These are phyloP conservation scores for Hypolimnas misippus DNA, from an alignment of 2,888 invertebrate genomes.

Conservation along the genomic window DNA sequence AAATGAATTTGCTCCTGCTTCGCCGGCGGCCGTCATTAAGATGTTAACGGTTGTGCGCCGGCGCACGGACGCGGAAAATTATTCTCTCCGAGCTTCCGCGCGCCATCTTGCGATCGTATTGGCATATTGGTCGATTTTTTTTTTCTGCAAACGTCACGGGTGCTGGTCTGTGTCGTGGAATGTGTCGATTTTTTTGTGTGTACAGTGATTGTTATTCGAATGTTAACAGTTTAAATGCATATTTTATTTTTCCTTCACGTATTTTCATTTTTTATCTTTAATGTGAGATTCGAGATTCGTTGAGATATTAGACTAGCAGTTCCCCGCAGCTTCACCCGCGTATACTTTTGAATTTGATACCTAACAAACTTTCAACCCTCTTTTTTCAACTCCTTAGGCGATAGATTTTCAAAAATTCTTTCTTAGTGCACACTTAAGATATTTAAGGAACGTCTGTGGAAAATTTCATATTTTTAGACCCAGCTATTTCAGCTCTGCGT, in stretches of 20 bases:
- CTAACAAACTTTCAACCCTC: too few species aligned
- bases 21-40: constrained; percentile 45
- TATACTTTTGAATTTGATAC: too few species aligned
- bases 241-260: background rate
- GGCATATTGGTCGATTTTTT: constrained; percentile 40
- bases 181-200: constrained; percentile 7
- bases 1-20: constrained; percentile 38
- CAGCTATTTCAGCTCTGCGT: too few species aligned
- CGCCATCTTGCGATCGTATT: constrained; percentile 42
- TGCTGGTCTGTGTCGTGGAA: constrained; percentile 22
- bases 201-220: background rate
- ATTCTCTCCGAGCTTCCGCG: constrained; percentile 72
- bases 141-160: constrained; percentile 34
- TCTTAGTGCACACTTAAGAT: too few species aligned
- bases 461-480: too few species aligned
- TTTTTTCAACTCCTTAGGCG: too few species aligned
- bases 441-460: too few species aligned
- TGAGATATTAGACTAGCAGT: too few species aligned
- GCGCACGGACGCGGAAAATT: constrained; percentile 80
- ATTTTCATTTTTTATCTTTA: too few species aligned
- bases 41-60: constrained; percentile 69
- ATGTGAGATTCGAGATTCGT: too few species aligned
- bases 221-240: background rate
- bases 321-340: too few species aligned
- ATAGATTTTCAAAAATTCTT: too few species aligned